Evolutionary conservation across 2,113 vertebrate genomes (phyloP).

Genomic region (Rhinoderma darwinii): DNA sequence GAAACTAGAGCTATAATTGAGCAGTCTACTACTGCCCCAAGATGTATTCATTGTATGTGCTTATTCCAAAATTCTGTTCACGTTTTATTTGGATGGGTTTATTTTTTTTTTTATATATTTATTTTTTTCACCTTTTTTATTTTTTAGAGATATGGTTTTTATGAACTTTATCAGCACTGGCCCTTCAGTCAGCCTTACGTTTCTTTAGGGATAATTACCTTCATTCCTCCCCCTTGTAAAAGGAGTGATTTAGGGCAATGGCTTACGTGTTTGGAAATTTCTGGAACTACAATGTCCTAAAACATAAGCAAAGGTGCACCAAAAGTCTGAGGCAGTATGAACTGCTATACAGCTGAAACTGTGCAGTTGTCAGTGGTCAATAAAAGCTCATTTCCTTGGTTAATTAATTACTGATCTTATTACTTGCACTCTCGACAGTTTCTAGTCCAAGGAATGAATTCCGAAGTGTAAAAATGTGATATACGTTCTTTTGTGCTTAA

Average conservation of each 20-base stretch:
- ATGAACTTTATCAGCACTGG: too few relatives aligned
- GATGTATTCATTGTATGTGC: too few relatives aligned
- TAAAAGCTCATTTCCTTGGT: conserved; percentile 41
- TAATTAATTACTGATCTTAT: conserved; percentile 42
- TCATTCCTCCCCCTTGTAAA: too few relatives aligned
- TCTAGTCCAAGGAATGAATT: conserved; percentile 31
- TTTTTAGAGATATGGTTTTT: too few relatives aligned
- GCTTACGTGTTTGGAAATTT: background rate
- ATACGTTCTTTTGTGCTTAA: conserved; percentile 40
- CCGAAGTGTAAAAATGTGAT: conserved; percentile 34
- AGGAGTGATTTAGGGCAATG: background rate
- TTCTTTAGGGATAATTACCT: too few relatives aligned
- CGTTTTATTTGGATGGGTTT: too few relatives aligned
- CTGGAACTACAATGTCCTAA: background rate
- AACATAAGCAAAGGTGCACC: background rate
- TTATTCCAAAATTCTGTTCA: too few relatives aligned
- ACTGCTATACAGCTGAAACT: background rate
- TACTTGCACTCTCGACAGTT: conserved; percentile 41
- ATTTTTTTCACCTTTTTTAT: too few relatives aligned
- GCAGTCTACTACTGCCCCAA: too few relatives aligned
- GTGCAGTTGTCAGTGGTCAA: conserved; percentile 4
- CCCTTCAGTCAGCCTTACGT: too few relatives aligned
- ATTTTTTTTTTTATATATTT: too few relatives aligned
- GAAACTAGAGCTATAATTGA: too few relatives aligned
- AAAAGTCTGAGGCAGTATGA: background rate